These are phyloP conservation scores for Etia nguti DNA, from an alignment of 2,113 vertebrate genomes.

Conservation along the genomic window DNA sequence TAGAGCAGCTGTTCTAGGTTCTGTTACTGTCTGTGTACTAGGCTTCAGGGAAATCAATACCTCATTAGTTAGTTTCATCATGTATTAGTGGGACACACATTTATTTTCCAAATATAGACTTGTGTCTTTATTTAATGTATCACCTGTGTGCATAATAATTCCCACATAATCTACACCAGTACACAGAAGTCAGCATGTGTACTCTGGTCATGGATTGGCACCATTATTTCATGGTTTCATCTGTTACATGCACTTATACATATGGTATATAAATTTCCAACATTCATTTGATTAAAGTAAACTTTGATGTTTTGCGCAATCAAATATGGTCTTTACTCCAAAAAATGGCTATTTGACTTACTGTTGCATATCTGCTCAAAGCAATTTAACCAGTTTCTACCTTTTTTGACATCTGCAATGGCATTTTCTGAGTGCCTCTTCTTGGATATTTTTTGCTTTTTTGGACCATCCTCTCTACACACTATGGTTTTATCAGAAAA, in stretches of 20 bases:
- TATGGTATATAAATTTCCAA: background rate
- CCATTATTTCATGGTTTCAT: background rate
- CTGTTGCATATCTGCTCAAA: no score
- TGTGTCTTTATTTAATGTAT: background rate
- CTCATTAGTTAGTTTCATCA: slow-evolving; percentile 47
- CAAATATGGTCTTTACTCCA: no score
- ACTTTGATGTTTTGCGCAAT: no score
- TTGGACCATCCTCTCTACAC: no score
- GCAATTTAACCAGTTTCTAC: no score
- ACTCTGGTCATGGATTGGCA: background rate
- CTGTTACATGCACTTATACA: background rate
- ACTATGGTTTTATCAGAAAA: no score
- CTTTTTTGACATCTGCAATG: no score
- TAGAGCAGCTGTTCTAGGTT: background rate
- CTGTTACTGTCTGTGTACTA: background rate
- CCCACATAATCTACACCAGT: background rate
- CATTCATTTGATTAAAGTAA: background rate
- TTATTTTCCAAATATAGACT: background rate
- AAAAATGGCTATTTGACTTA: no score
- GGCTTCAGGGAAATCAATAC: slow-evolving; percentile 44
- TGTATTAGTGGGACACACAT: background rate
- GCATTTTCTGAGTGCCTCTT: no score
- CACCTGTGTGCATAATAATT: background rate
- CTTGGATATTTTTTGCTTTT: no score
- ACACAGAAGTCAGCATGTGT: background rate